Percentiles rank a stretch among this genome's conserved stretches.
Conservation (phyloP, 2,113 vertebrate species). For the Sinosuthora webbiana region DNA sequence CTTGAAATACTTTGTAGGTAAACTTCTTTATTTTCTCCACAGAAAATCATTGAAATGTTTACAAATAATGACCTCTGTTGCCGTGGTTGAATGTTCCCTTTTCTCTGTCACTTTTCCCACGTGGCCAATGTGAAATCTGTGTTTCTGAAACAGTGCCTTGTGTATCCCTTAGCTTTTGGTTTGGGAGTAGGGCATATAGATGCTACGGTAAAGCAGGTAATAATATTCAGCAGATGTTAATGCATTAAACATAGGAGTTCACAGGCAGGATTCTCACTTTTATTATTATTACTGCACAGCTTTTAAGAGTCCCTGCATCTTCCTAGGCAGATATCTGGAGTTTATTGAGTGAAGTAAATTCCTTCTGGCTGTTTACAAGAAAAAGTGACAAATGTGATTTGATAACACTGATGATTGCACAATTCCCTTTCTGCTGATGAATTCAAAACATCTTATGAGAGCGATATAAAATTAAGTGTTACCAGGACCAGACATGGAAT, state of each 20-base stretch:
- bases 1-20: neutral
- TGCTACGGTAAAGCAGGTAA: neutral
- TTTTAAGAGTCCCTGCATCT: neutral
- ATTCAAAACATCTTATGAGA: slow-evolving; percentile 8
- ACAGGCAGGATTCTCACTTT: slow-evolving; percentile 1
- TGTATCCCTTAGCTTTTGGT: neutral
- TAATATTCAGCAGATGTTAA: slow-evolving; percentile 9
- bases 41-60: neutral
- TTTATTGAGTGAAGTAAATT: slow-evolving; percentile 42
- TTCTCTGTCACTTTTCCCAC: neutral
- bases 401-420: neutral
- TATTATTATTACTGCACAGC: neutral
- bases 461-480: neutral
- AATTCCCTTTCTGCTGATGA: neutral
- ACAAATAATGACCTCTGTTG: neutral
- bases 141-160: neutral
- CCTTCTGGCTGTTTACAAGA: slow-evolving; percentile 14
- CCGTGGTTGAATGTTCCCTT: neutral
- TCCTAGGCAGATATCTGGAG: neutral
- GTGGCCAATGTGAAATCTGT: neutral
- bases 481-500: neutral
- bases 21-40: neutral
- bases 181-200: neutral
- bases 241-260: slow-evolving; percentile 7
- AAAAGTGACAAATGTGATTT: slow-evolving; percentile 33